Percentiles rank a stretch among this genome's conserved stretches.
Conservation (phyloP, 2,797 vertebrate species). For the Hybognathus amarus region DNA sequence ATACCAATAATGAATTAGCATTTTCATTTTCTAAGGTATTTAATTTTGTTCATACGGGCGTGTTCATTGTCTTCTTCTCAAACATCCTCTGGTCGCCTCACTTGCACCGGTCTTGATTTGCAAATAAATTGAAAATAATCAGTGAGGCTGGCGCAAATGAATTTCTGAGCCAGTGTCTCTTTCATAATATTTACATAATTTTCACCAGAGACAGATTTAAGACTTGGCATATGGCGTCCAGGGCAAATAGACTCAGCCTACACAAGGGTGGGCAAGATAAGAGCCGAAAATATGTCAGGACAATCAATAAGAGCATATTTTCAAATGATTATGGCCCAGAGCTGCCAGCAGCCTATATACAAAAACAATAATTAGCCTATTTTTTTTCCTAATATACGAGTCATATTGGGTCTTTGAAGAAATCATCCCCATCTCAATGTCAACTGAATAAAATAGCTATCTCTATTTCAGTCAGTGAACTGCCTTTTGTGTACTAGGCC, state of each 20-base stretch:
- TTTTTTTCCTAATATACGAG: slow-evolving; percentile 35
- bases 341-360: slow-evolving; percentile 7
- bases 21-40: slow-evolving; percentile 88
- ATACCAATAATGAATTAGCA: slow-evolving; percentile 82
- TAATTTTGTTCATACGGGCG: slow-evolving; percentile 84
- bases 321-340: slow-evolving; percentile 30
- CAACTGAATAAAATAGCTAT: slow-evolving; percentile 44
- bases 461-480: slow-evolving; percentile 69
- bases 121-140: slow-evolving; percentile 99
- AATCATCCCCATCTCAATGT: slow-evolving; percentile 50
- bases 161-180: slow-evolving; percentile 96
- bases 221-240: slow-evolving; percentile 68
- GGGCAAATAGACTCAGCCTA: slow-evolving; percentile 50
- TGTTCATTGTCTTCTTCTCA: slow-evolving; percentile 88
- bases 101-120: slow-evolving; percentile 95
- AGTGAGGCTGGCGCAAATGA: slow-evolving; percentile 93
- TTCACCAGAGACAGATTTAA: slow-evolving; percentile 94
- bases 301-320: slow-evolving; percentile 26
- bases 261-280: slow-evolving; percentile 45
- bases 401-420: slow-evolving; percentile 38
- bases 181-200: slow-evolving; percentile 99
- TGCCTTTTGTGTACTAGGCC: slow-evolving; percentile 80
- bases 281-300: slow-evolving; percentile 7
- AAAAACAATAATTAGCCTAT: slow-evolving; percentile 54
- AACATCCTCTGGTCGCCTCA: slow-evolving; percentile 88